Conservation (phyloP, 2,797 vertebrate species). For the Gallinago solitaria region DNA sequence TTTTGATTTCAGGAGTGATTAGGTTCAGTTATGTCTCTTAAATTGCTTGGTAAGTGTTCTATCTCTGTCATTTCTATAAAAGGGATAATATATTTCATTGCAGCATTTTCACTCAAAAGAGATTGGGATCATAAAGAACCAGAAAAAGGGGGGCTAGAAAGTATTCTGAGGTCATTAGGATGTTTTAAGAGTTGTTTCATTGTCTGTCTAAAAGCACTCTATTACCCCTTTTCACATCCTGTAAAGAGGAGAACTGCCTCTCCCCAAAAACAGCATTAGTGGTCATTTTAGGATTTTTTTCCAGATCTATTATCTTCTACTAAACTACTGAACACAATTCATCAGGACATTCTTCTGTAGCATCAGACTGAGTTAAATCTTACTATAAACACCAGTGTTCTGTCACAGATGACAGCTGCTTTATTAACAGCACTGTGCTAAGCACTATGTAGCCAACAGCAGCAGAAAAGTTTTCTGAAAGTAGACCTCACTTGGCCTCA, state of each 20-base stretch:
- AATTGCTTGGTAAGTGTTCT: conserved; percentile 45
- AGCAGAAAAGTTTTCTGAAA: not conserved
- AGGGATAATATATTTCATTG: conserved; percentile 35
- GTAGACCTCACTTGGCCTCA: not conserved
- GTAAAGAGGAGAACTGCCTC: conserved; percentile 3
- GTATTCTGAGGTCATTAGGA: not conserved
- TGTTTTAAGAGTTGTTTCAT: conserved; percentile 14
- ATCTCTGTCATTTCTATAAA: conserved; percentile 9
- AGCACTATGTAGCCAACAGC: not conserved
- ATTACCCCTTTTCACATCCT: not conserved
- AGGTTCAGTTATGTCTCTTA: conserved; percentile 26
- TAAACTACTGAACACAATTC: not conserved
- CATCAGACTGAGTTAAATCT: not conserved
- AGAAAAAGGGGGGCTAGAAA: not conserved
- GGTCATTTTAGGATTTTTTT: not conserved
- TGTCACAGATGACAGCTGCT: not conserved
- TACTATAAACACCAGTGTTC: not conserved
- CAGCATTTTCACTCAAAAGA: conserved; percentile 11
- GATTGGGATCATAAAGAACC: conserved; percentile 5
- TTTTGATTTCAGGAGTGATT: conserved; percentile 54
- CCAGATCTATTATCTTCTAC: not conserved
- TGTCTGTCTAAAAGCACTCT: not conserved
- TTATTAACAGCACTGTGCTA: not conserved
- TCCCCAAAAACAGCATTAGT: not conserved
- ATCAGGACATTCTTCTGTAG: not conserved